Evolutionary conservation across 1,140 invertebrate species (phyloP).

Genomic region (Musca vetustissima): DNA sequence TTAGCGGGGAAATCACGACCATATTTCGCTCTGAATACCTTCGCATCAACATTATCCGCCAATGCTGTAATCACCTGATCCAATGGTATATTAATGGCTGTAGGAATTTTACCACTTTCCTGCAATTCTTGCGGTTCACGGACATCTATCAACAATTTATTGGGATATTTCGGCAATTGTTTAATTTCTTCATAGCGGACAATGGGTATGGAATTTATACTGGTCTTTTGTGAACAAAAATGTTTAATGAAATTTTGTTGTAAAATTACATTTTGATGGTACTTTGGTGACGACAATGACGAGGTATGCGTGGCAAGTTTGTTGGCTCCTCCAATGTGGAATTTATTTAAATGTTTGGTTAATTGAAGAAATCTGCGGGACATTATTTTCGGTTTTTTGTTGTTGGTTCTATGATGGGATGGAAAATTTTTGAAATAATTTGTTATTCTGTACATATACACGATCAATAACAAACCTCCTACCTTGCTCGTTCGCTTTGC

Average conservation of each 20-base stretch:
- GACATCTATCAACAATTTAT: slow-evolving; percentile 66
- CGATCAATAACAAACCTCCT: no score
- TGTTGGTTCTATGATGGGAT: no score
- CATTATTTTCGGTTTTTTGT: no score
- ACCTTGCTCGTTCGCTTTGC: no score
- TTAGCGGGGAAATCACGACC: slow-evolving; percentile 58
- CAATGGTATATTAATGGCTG: slow-evolving; percentile 72
- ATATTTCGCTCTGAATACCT: slow-evolving; percentile 57
- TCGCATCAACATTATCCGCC: slow-evolving; percentile 38
- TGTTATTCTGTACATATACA: no score
- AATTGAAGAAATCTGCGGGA: neutral
- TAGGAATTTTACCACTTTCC: slow-evolving; percentile 66
- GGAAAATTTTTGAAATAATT: no score
- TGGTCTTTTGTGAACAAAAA: neutral
- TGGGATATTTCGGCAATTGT: slow-evolving; percentile 49
- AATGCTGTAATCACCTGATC: slow-evolving; percentile 45
- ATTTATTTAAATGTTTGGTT: no score
- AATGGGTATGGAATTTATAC: slow-evolving; percentile 31
- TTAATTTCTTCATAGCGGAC: slow-evolving; percentile 59
- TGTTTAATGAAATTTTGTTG: neutral
- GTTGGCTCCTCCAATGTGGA: no score
- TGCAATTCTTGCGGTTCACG: slow-evolving; percentile 66
- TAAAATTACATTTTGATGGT: no score
- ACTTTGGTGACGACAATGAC: no score
- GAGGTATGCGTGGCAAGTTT: no score